These are phyloP conservation scores for Aptenodytes patagonicus DNA, from an alignment of 2,113 vertebrate species.

Conservation along the genomic window DNA sequence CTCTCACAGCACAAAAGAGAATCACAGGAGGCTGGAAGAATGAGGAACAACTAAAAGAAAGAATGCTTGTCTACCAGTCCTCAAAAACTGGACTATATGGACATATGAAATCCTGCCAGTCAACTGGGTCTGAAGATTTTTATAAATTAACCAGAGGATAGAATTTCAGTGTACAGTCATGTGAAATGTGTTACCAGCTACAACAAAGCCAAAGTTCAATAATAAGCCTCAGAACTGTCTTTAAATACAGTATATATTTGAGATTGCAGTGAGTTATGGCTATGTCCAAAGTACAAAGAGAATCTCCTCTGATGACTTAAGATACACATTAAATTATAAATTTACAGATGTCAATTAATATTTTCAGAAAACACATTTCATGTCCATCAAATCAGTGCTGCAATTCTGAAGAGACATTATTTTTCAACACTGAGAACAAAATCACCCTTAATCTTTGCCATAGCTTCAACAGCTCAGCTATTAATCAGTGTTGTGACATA, in stretches of 20 bases:
- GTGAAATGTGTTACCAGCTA: not conserved
- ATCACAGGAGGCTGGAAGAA: not conserved
- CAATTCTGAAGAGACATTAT: not conserved
- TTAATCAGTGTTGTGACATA: conserved; percentile 18
- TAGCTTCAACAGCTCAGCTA: not conserved
- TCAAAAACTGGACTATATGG: not conserved
- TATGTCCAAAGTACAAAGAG: not conserved
- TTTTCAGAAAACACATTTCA: conserved; percentile 1
- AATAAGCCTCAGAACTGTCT: not conserved
- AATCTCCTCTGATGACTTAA: not conserved
- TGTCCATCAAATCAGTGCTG: not conserved
- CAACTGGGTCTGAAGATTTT: not conserved
- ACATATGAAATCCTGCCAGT: not conserved
- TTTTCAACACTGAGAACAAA: not conserved
- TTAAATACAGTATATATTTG: not conserved
- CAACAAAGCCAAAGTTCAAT: not conserved
- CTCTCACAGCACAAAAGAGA: not conserved
- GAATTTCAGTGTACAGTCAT: not conserved
- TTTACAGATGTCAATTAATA: not conserved
- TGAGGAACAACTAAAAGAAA: not conserved
- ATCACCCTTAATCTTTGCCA: not conserved
- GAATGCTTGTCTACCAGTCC: not conserved
- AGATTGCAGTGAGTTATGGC: not conserved
- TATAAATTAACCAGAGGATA: not conserved
- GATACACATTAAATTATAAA: not conserved